Percentiles rank a stretch among this genome's conserved stretches.
These are phyloP conservation scores for Gerris lacustris DNA, from an alignment of 2,888 invertebrate species.

Conservation along the genomic window DNA sequence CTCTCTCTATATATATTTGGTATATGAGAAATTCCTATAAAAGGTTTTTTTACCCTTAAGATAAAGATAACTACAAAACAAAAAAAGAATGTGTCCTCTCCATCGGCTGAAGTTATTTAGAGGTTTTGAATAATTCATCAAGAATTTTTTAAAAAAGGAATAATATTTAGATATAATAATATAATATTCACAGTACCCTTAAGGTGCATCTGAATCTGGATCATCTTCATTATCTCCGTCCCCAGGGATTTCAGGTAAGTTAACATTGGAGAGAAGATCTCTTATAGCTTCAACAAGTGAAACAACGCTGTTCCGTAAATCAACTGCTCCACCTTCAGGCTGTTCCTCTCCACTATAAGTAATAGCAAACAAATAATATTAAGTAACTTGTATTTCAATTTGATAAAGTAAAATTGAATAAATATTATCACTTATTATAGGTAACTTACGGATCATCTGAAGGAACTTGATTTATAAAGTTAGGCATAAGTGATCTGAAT, in stretches of 20 bases:
- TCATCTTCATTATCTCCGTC: constrained; percentile 31
- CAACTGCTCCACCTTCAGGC: constrained; percentile 38
- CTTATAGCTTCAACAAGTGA: constrained; percentile 59
- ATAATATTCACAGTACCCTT: no score
- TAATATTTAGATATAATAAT: no score
- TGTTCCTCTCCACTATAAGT: constrained; percentile 34
- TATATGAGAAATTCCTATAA: no score
- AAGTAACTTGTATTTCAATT: not conserved
- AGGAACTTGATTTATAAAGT: constrained; percentile 41
- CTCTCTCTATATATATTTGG: no score
- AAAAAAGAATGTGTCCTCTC: no score
- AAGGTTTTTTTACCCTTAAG: no score
- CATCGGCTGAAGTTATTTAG: no score
- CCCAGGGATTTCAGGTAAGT: constrained; percentile 33
- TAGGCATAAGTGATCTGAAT: constrained; percentile 59
- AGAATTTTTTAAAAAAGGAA: no score
- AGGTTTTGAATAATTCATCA: no score
- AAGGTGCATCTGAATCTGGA: constrained; percentile 13
- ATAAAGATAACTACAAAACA: no score
- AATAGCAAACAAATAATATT: not conserved
- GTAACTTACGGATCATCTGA: constrained; percentile 11
- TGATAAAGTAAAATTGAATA: not conserved
- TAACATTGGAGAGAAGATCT: constrained; percentile 53
- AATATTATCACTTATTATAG: not conserved
- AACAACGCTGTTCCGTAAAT: constrained; percentile 51